phyloP scores from a whole-genome alignment of 2,113 vertebrate species.

The Australoheros scitulus region DNA sequence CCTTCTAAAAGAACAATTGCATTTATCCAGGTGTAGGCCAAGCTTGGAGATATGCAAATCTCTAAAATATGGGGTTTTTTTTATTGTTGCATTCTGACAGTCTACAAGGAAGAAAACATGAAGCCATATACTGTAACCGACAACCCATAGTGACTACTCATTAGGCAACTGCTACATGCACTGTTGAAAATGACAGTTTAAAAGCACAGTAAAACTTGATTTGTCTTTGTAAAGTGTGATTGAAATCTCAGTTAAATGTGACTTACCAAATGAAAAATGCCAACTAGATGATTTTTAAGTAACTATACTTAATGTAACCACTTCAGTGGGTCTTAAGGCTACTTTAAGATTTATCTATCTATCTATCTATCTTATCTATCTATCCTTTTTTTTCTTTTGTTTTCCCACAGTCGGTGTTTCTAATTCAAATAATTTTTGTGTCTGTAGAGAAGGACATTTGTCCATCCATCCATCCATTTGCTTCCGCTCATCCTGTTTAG shows the following conservation, averaged over 20 bases:
- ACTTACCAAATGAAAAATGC: neutral
- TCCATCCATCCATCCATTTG: too few species aligned
- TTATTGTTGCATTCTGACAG: neutral
- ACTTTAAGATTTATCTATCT: too few species aligned
- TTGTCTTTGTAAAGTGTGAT: neutral
- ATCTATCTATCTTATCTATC: too few species aligned
- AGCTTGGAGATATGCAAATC: neutral
- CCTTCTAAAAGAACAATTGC: neutral
- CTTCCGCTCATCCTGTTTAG: too few species aligned
- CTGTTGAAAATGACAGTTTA: neutral
- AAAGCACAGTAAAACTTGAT: neutral
- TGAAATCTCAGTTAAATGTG: too few species aligned
- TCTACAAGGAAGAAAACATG: neutral
- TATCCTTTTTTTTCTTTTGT: neutral
- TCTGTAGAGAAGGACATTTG: neutral
- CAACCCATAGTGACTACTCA: conserved; percentile 15
- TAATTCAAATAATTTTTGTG: neutral
- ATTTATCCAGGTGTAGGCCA: neutral
- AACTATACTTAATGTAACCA: too few species aligned
- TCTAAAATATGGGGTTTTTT: neutral
- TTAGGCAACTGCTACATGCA: conserved; percentile 24
- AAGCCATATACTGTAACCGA: conserved; percentile 24
- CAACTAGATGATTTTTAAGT: neutral
- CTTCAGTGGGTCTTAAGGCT: neutral
- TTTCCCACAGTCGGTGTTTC: neutral